Conservation (phyloP, 2,888 invertebrate genomes). For the Archips crataeganus region DNA sequence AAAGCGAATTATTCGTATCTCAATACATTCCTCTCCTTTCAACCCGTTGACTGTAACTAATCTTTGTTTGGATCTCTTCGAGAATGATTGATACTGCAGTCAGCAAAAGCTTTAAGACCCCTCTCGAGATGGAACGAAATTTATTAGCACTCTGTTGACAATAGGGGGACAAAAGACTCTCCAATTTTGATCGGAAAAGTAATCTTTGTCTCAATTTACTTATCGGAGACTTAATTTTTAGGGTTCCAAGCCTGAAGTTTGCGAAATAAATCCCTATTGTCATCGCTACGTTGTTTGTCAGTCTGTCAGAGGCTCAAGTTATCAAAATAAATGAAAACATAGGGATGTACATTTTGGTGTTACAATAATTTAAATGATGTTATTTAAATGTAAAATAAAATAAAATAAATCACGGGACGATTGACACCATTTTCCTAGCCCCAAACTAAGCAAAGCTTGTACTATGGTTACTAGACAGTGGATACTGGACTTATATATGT, state of each 20-base stretch:
- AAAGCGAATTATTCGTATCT: constrained; percentile 57
- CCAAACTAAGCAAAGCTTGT: no score
- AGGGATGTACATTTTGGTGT: neutral
- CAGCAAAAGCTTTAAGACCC: constrained; percentile 64
- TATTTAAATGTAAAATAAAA: neutral
- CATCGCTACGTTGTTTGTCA: constrained; percentile 25
- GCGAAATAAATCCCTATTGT: constrained; percentile 29
- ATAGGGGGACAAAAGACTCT: constrained; percentile 64
- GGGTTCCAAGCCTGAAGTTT: constrained; percentile 31
- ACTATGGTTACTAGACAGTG: no score
- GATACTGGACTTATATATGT: no score
- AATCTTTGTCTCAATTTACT: constrained; percentile 68
- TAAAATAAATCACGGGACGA: no score
- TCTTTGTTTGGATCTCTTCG: constrained; percentile 65
- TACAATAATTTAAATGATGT: neutral
- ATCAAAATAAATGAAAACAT: constrained; percentile 7
- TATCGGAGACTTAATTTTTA: constrained; percentile 60
- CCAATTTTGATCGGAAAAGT: constrained; percentile 51
- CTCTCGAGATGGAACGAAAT: constrained; percentile 65
- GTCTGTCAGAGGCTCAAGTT: constrained; percentile 25
- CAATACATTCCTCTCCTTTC: constrained; percentile 58
- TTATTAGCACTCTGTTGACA: constrained; percentile 71
- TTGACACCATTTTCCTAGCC: no score
- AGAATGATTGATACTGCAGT: constrained; percentile 72
- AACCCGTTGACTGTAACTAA: constrained; percentile 70